Base-by-base conservation (phyloP, 2,888 invertebrate species). In the Lamproptera curius region DNA sequence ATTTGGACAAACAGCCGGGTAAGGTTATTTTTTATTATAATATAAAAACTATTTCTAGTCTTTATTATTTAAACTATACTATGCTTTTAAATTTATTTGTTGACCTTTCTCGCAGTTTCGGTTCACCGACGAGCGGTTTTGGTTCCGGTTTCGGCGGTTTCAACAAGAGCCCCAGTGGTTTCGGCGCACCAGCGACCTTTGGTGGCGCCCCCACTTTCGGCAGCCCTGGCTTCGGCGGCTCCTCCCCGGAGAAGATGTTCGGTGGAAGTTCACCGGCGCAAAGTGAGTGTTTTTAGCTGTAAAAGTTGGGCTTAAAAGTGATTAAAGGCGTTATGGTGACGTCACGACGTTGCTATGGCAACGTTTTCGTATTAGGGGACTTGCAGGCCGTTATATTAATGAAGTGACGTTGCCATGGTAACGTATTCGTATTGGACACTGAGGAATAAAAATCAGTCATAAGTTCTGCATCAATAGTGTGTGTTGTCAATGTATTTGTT, bases 121-220 rank as follows among this genome's bases (percentile, higher is more conserved):
- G 78, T 3, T 76, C 78, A 0, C 62, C 75, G 0, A 47, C 52
- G 9, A 4, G n/a, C 39, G 67, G 73, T n/a, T 70, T 70, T 52
- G 69, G 74, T 4, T 53, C 42, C 0, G 82, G 82, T 50, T 75
- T 82, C 10, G 82, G 78, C 0, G 80, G 82, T 59, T 84, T 77
- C 63, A 84, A 83, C 55, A 84, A 84, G 26, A 78, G 86, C 0
- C 62, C 54, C 16, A 65, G 74, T 38, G 76, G 75, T 0, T 87
- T 87, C 56, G 87, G 86, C 0, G 71, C 73, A 0, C 68, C 85
- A 1, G 83, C 89, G 0, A 63, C 85, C 0, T 91, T 91, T 68
- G 90, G 90, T 0, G 79, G 82, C 0, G 70, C 82, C 5, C 76
- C 87, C 1, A 59, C 80, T 0, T 90, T 91, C 68, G 90, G 90